Evolutionary conservation across 1,140 invertebrate genomes (phyloP).

Genomic region (Eufriesea mexicana): DNA sequence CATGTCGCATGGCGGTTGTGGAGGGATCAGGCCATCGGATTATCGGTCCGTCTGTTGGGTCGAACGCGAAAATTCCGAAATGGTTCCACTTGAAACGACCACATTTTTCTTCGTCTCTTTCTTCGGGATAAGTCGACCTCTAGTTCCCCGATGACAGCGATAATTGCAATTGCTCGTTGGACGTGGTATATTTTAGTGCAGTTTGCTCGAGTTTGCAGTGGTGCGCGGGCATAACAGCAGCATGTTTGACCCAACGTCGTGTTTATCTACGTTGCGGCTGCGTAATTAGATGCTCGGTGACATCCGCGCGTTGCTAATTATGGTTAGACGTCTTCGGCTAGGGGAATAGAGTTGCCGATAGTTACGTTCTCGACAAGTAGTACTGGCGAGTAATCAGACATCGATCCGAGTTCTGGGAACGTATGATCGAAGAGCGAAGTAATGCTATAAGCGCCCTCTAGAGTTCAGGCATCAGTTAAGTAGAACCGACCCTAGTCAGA

Average conservation of each 20-base stretch:
- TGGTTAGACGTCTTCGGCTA: neutral
- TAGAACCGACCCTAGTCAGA: neutral
- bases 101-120: neutral
- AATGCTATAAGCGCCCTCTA: neutral
- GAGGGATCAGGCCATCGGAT: constrained; percentile 47
- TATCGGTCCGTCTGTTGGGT: constrained; percentile 51
- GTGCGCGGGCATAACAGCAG: neutral
- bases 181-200: neutral
- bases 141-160: neutral
- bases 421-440: neutral
- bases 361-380: neutral
- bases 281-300: neutral
- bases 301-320: neutral
- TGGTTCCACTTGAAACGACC: neutral
- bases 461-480: neutral
- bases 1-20: constrained; percentile 54
- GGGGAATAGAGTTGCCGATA: neutral
- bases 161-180: neutral
- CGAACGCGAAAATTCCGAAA: constrained; percentile 15
- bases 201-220: neutral
- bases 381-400: neutral
- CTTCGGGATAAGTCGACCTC: too few species aligned
- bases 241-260: neutral
- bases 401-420: neutral
- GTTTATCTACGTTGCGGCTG: neutral